Percentiles rank a stretch among this genome's conserved stretches.
Conservation (phyloP, 2,888 invertebrate genomes). For the Tetropium fuscum region DNA sequence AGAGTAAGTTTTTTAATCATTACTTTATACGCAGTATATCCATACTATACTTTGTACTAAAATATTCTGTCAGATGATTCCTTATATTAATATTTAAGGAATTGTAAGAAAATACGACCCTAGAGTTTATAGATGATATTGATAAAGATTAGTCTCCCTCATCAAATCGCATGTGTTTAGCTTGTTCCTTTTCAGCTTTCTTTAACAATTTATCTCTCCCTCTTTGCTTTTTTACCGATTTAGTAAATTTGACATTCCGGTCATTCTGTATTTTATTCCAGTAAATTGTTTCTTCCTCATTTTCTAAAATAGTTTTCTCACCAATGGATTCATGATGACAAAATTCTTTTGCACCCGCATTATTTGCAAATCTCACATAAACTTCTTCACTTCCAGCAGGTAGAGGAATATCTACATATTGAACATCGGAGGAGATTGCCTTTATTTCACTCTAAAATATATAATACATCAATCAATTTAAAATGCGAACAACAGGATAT, state of each 20-base stretch:
- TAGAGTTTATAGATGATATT: too few species aligned
- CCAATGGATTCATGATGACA: slow-evolving; percentile 45
- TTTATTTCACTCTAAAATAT: slow-evolving; percentile 72
- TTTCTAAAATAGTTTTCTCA: slow-evolving; percentile 39
- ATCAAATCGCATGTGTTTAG: slow-evolving; percentile 80
- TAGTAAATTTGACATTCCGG: slow-evolving; percentile 69
- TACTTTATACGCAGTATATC: too few species aligned
- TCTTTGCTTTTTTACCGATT: slow-evolving; percentile 68
- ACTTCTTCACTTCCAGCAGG: slow-evolving; percentile 75
- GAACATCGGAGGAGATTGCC: slow-evolving; percentile 72
- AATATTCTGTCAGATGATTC: too few species aligned
- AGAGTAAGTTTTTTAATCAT: too few species aligned
- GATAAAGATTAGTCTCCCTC: slow-evolving; percentile 64
- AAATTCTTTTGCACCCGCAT: slow-evolving; percentile 67
- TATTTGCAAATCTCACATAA: slow-evolving; percentile 74
- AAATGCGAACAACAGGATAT: too few species aligned
- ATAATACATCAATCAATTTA: background rate
- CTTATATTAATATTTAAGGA: too few species aligned
- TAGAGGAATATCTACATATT: slow-evolving; percentile 82
- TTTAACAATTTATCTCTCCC: slow-evolving; percentile 72
- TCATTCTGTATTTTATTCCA: slow-evolving; percentile 82
- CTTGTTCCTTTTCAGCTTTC: slow-evolving; percentile 75
- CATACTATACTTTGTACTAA: too few species aligned
- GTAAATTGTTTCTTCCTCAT: slow-evolving; percentile 80
- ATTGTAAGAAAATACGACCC: too few species aligned